phyloP scores from a whole-genome alignment of 2,888 invertebrate genomes.

The Deroplatys truncata region DNA sequence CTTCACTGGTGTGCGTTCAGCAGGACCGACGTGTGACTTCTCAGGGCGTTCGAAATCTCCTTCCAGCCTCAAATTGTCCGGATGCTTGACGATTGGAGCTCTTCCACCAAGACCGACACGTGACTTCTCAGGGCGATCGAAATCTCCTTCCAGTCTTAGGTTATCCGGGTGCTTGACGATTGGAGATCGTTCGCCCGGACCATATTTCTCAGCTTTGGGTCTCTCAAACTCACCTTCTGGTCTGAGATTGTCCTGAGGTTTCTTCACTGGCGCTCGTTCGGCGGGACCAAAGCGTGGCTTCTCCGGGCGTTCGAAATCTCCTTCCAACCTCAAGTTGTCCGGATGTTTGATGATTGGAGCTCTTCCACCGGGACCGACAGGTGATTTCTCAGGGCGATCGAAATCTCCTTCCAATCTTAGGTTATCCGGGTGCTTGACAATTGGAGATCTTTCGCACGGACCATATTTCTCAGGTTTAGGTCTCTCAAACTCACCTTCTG shows the following conservation, averaged over 20 bases:
- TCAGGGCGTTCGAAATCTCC: constrained; percentile 51
- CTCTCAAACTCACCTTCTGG: constrained; percentile 43
- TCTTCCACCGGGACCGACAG: constrained; percentile 41
- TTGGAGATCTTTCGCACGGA: constrained; percentile 46
- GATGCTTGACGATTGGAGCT: constrained; percentile 40
- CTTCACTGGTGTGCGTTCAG: constrained; percentile 33
- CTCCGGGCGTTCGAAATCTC: constrained; percentile 29
- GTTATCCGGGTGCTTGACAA: constrained; percentile 55
- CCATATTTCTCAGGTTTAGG: constrained; percentile 31
- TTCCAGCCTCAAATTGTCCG: constrained; percentile 51
- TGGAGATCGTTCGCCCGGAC: constrained; percentile 51
- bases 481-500: constrained; percentile 42
- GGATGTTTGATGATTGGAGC: constrained; percentile 46
- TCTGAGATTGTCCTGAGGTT: constrained; percentile 57
- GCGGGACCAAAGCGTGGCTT: constrained; percentile 43
- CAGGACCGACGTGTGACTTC: constrained; percentile 35
- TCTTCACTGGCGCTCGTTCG: constrained; percentile 58
- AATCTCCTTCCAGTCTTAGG: constrained; percentile 56
- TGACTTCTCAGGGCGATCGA: constrained; percentile 39
- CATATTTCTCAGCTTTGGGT: constrained; percentile 46
- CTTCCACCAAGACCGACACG: constrained; percentile 40
- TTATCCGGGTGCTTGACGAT: constrained; percentile 54
- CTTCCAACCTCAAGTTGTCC: constrained; percentile 36
- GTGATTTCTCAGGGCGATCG: no score
- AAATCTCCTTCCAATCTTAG: constrained; percentile 47